These are phyloP conservation scores for Strigops habroptila DNA, from an alignment of 2,113 vertebrate genomes.

Conservation along the genomic window DNA sequence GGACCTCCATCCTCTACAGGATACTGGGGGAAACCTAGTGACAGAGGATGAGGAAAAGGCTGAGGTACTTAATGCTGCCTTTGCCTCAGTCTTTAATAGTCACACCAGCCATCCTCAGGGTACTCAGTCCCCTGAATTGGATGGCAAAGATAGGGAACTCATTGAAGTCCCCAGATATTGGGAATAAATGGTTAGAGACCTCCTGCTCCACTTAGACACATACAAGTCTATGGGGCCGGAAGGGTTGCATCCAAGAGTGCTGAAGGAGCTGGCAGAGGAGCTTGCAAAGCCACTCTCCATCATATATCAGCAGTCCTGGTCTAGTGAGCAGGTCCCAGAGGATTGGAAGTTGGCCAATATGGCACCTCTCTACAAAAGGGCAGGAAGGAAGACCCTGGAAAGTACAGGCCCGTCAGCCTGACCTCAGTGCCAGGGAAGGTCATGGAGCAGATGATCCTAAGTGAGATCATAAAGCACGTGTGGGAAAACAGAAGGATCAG, in stretches of 20 bases:
- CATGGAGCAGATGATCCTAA: background rate
- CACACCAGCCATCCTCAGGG: background rate
- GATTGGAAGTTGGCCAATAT: background rate
- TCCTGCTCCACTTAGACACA: background rate
- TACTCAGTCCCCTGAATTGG: background rate
- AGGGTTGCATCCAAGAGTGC: background rate
- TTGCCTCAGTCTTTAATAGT: background rate
- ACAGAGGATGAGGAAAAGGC: background rate
- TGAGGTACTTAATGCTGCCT: background rate
- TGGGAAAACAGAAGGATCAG: background rate
- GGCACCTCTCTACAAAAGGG: background rate
- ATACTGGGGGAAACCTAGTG: background rate
- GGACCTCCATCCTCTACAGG: background rate
- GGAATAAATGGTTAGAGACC: background rate
- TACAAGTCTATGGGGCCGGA: background rate
- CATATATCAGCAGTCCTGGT: background rate
- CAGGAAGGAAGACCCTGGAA: background rate
- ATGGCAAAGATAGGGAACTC: background rate
- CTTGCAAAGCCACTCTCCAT: background rate
- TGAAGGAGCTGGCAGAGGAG: background rate
- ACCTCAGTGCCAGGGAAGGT: background rate
- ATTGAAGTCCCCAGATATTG: background rate
- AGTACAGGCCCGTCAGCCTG: background rate
- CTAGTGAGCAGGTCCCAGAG: background rate
- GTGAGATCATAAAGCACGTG: background rate